Evolutionary conservation across 2,888 invertebrate genomes (phyloP), one percentile per base, ranked within the genome.

Genomic region (Machimus atricapillus): DNA sequence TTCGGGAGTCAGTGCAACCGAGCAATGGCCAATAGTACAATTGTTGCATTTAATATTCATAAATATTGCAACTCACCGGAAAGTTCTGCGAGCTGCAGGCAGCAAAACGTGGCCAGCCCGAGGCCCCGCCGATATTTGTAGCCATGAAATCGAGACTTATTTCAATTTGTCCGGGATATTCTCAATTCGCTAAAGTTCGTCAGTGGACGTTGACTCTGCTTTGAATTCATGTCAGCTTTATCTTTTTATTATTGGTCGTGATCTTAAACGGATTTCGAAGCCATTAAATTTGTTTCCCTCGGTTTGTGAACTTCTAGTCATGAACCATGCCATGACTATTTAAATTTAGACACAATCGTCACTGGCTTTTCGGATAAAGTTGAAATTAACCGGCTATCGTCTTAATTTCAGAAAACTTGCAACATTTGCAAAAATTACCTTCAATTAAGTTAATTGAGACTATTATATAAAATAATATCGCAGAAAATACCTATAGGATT

Each of bases 11-110:
- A 79, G 77, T 73, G 76, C 76, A 82, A 31, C 19, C 82, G 81
- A 76, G 83, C 83, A 77, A 12, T 7, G 34, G 34, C 34, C 34
- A 43, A 74, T 79, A 76, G 73, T 87, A 73, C 87, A 31, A 86
- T 86, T 83, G 88, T 83, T 79, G 73, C 79, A 74, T 85, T 87
- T 88, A 87, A 82, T 87, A 77, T 56, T 78, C 86, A 87, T 88
- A 88, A 88, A 88, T 86, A 85, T 85, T 52, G 85, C 66, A 31
- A 74, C 31, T 74, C 31, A 43, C 73, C 31, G 27, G 58, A 58
- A 66, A 83, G 34, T 83, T 14, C 7, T 81, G 81, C 12, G 56
- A 52, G n/a, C 3, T 0, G 31, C 46, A 56, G 14, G 16, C 27
- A 9, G 31, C 27, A n/a, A 74, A 74, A 56, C 74, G 58, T 73